These are phyloP conservation scores for Lasioglossum oenotherae DNA, from an alignment of 2,888 invertebrate species.

Conservation along the genomic window DNA sequence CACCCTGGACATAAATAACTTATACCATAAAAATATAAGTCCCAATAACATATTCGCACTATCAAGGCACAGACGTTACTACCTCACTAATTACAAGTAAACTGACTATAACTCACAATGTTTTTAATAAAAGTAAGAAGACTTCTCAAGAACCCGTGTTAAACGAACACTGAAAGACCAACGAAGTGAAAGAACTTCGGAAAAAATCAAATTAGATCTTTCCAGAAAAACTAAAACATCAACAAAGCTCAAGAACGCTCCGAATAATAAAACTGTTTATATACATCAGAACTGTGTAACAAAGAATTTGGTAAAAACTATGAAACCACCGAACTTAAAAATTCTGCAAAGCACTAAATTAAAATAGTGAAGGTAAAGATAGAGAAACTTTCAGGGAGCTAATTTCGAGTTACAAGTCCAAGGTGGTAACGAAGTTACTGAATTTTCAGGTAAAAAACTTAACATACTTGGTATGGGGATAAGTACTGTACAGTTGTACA, in stretches of 20 bases:
- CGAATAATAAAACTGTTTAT: background rate
- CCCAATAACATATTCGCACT: background rate
- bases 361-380: background rate
- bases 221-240: background rate
- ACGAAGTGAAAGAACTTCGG: background rate
- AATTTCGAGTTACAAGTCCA: background rate
- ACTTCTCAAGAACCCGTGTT: background rate
- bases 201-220: background rate
- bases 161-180: background rate
- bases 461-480: background rate
- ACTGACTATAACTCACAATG: background rate
- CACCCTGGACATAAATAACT: background rate
- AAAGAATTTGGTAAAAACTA: background rate
- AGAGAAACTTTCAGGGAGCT: background rate
- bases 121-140: background rate
- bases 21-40: background rate
- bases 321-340: background rate
- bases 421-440: background rate
- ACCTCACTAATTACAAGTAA: background rate
- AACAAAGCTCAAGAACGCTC: background rate
- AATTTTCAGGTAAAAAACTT: background rate
- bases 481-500: background rate
- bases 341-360: background rate
- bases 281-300: no score
- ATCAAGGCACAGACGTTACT: background rate